Evolutionary conservation across 2,113 vertebrate genomes (phyloP), one percentile per base, ranked within the genome.

Genomic region (Antennarius striatus): DNA sequence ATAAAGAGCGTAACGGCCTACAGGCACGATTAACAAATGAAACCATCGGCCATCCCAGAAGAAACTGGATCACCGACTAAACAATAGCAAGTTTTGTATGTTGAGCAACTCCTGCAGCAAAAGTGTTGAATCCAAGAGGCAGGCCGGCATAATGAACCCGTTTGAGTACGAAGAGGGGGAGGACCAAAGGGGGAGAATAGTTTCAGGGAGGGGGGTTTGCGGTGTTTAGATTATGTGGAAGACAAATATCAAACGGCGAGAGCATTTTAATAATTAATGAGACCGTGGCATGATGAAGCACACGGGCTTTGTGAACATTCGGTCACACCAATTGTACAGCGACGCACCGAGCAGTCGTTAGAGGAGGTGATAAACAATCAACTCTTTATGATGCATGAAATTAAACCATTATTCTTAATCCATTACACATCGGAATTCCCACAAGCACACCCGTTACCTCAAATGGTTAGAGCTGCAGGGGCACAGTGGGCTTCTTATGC

Each of bases 111-210:
- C 51, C 36, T 81, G 82, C 60, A 77, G 75, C 74, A 84, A 67
- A 81, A 22, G 71, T 40, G 32, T 74, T 80, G 89, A 87, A 91
- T 90, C 84, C 74, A 73, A 73, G 64, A 68, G 66, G 71, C 76
- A 79, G 78, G 60, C 62, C 11, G 0, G 69, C 62, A 89, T 90
- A 89, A 90, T 77, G 82, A 84, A 81, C 88, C 60, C 86, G 90
- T 91, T 86, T 84, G 75, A 80, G 71, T 53, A 63, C 15, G 50
- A 71, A 68, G 69, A 50, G 79, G 70, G 74, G 86, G 78, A 80
- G 84, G 74, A 81, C 79, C 69, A 52, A 79, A 60, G 61, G 72
- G 79, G 87, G 74, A 76, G 69, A 85, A 83, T 71, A 65, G 80
- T 79, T 80, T 78, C 68, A 69, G 51, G 56, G 43, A 2, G 40